Base-by-base conservation (phyloP, 2,888 invertebrate species). In the Horisme vitalbata region DNA sequence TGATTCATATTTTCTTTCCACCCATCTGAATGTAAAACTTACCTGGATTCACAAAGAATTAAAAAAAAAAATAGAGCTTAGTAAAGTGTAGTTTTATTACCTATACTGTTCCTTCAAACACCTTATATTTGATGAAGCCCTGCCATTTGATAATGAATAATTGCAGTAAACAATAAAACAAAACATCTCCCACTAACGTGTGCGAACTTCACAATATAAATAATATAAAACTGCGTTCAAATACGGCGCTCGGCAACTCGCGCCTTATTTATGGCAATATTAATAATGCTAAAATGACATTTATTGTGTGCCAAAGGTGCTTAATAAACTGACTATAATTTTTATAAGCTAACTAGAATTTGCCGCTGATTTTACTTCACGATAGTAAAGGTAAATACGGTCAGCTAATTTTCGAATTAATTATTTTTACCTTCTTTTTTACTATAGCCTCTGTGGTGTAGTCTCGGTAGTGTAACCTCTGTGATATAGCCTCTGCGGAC, bases 101-200 rank as follows among this genome's bases (percentile, higher is more conserved):
- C n/a, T n/a, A n/a, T n/a, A n/a, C n/a, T n/a, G n/a, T n/a, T n/a
- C n/a, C n/a, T n/a, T n/a, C n/a, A n/a, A n/a, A n/a, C n/a, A n/a
- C n/a, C n/a, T n/a, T n/a, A n/a, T n/a, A n/a, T 75, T 75, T 83
- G 79, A 81, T 78, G 79, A 75, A 79, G 79, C 68, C 71, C 60
- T 65, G 68, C 77, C 66, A 79, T 83, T 82, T 76, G 71, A 76
- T 78, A 74, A 83, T 81, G 75, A 82, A 70, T 75, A 77, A 78
- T 79, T 67, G 63, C 64, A 44, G 47, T 45, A 58, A 61, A 52
- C 54, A 70, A 73, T 61, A 71, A 69, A 73, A 61, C 46, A 63
- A 71, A 63, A 26, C 4, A 64, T 30, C 51, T 45, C 63, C 30
- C 55, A 65, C 61, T 63, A 63, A 66, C 60, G 67, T 63, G 73